Conservation (phyloP, 2,888 invertebrate genomes). For the Hyposoter didymator region DNA sequence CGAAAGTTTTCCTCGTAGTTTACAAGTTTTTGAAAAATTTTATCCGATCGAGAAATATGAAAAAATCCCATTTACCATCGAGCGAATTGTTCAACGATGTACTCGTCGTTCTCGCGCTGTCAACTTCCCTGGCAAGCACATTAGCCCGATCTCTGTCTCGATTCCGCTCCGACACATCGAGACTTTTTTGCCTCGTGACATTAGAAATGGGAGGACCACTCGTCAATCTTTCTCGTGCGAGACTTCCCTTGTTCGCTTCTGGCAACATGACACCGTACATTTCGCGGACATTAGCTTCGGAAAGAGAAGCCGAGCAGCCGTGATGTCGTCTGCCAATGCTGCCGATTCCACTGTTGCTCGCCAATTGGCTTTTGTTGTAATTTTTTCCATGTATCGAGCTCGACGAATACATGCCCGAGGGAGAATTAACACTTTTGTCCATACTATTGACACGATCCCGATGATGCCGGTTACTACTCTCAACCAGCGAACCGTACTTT, state of each 20-base stretch:
- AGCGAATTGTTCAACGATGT: slow-evolving; percentile 66
- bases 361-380: slow-evolving; percentile 73
- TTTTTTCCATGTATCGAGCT: slow-evolving; percentile 77
- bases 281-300: slow-evolving; percentile 81
- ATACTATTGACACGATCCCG: slow-evolving; percentile 81
- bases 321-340: slow-evolving; percentile 78
- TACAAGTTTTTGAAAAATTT: not conserved
- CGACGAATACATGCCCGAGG: slow-evolving; percentile 78
- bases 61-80: slow-evolving; percentile 60
- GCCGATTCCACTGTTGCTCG: slow-evolving; percentile 74
- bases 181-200: slow-evolving; percentile 85
- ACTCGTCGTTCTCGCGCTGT: slow-evolving; percentile 82
- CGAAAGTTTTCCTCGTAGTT: not conserved
- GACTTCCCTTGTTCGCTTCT: slow-evolving; percentile 80
- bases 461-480: slow-evolving; percentile 78
- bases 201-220: slow-evolving; percentile 74
- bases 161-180: slow-evolving; percentile 85
- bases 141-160: slow-evolving; percentile 77
- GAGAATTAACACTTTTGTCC: slow-evolving; percentile 79
- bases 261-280: slow-evolving; percentile 78
- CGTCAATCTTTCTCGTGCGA: slow-evolving; percentile 76
- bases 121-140: slow-evolving; percentile 62
- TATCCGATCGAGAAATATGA: not conserved
- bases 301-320: slow-evolving; percentile 80
- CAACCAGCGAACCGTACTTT: slow-evolving; percentile 81